Conservation (phyloP, 2,113 vertebrate genomes). For the Phainopepla nitens region DNA sequence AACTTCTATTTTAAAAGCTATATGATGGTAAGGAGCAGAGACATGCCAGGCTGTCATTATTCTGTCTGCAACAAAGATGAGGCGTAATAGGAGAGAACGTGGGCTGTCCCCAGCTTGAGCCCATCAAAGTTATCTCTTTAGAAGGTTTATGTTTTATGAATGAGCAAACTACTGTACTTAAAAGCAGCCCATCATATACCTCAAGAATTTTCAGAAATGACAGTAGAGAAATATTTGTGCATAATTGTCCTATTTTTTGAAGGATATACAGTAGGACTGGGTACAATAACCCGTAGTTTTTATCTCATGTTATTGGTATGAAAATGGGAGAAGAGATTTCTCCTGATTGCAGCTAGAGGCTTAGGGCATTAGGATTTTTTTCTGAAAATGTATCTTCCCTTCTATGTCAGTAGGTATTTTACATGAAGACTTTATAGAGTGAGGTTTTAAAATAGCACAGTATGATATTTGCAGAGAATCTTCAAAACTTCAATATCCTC, state of each 20-base stretch:
- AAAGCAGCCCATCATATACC: conserved; percentile 6
- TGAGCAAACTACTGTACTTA: conserved; percentile 39
- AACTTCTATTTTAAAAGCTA: neutral
- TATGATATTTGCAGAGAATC: neutral
- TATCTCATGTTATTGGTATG: neutral
- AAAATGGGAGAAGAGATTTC: neutral
- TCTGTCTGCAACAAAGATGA: neutral
- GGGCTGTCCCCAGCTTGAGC: conserved; percentile 24
- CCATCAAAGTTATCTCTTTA: conserved; percentile 16
- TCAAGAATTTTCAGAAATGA: conserved; percentile 18
- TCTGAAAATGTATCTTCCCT: neutral
- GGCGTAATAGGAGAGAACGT: neutral
- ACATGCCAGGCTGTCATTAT: neutral
- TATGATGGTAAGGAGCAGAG: neutral
- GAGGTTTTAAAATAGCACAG: neutral
- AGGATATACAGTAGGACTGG: neutral
- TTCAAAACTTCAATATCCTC: neutral
- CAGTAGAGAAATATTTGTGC: neutral
- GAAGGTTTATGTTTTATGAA: conserved; percentile 57
- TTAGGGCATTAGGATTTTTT: neutral
- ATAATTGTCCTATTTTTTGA: conserved; percentile 12
- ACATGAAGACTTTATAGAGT: neutral
- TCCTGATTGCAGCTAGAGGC: neutral
- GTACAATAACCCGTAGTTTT: neutral
- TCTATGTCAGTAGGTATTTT: neutral